These are phyloP conservation scores for Alligator sinensis DNA, from an alignment of 2,113 vertebrate genomes.

Conservation along the genomic window DNA sequence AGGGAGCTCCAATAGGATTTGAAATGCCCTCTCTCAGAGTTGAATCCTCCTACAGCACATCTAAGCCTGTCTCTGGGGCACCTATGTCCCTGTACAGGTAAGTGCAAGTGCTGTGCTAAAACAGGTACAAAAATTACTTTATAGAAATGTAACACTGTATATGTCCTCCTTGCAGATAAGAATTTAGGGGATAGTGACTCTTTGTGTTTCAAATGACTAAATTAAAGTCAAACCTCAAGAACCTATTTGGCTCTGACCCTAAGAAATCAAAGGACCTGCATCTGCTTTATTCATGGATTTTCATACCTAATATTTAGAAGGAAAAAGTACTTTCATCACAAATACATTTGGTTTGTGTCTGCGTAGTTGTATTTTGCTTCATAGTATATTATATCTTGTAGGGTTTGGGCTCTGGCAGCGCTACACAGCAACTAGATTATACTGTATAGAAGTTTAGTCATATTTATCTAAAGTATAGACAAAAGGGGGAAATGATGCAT, in stretches of 20 bases:
- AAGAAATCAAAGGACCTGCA: neutral
- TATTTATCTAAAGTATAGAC: constrained; percentile 20
- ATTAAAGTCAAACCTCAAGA: neutral
- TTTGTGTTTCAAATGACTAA: neutral
- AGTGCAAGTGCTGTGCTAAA: neutral
- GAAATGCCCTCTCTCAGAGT: neutral
- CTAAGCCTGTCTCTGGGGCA: neutral
- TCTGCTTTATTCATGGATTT: neutral
- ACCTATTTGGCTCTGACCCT: neutral
- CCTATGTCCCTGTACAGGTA: neutral
- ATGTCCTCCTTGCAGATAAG: neutral
- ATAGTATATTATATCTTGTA: neutral
- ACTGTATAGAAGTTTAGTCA: constrained; percentile 16
- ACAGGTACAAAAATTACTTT: neutral
- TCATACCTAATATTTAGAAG: neutral
- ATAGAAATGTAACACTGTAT: neutral
- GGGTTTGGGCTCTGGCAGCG: neutral
- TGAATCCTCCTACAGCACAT: neutral
- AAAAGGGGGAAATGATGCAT: constrained; percentile 30
- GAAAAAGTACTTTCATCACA: neutral
- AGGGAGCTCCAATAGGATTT: neutral
- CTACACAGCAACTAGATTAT: neutral
- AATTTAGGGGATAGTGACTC: neutral
- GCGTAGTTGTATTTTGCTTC: neutral
- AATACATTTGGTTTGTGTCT: neutral